Evolutionary conservation across 2,113 vertebrate species (phyloP).

Genomic region (Centrocercus urophasianus): DNA sequence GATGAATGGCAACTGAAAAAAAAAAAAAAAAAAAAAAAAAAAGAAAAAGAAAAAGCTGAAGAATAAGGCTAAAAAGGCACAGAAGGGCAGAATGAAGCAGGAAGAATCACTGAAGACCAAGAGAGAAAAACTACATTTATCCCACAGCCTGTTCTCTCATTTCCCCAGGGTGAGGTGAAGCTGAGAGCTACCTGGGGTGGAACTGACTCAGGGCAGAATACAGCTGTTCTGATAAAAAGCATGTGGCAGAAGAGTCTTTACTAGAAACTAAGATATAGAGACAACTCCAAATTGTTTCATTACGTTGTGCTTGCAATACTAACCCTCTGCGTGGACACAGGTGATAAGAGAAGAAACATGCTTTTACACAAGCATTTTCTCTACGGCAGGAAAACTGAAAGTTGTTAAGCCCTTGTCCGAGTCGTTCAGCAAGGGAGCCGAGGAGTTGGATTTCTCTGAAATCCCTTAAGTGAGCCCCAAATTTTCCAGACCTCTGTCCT

Average conservation of each 20-base stretch:
- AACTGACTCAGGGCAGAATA: not conserved
- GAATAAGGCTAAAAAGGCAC: not conserved
- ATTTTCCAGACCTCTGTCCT: not conserved
- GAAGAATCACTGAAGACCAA: not conserved
- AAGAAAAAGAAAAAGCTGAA: not conserved
- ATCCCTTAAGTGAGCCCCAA: not conserved
- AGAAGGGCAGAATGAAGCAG: not conserved
- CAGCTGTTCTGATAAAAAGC: not conserved
- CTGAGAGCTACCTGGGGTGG: not conserved
- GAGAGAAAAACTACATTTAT: not conserved
- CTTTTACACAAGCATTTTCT: not conserved
- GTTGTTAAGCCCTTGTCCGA: not conserved
- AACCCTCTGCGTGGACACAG: not conserved
- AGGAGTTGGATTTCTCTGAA: not conserved
- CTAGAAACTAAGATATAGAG: not conserved
- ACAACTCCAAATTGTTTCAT: not conserved
- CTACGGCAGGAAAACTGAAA: not conserved
- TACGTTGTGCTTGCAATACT: not conserved
- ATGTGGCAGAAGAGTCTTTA: not conserved
- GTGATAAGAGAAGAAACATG: not conserved
- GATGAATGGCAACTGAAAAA: not conserved
- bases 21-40: not conserved
- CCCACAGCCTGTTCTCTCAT: not conserved
- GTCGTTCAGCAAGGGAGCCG: accelerated
- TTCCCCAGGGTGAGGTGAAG: not conserved